These are phyloP conservation scores for Cotesia vestalis DNA, from an alignment of 1,140 invertebrate genomes.

Conservation along the genomic window DNA sequence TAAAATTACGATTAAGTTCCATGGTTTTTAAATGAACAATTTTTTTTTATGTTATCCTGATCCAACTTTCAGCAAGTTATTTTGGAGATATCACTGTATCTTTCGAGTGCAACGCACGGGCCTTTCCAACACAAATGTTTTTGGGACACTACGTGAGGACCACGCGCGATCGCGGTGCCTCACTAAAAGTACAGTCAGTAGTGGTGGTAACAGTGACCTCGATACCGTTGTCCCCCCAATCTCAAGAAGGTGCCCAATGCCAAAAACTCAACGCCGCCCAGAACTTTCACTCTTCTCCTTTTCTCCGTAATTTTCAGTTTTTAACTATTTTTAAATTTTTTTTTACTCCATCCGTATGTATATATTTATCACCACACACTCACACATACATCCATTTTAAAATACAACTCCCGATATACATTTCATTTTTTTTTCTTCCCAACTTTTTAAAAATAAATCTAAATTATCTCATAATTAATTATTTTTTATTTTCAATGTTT, in stretches of 20 bases:
- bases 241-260: slow-evolving; percentile 58
- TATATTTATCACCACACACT: background rate
- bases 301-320: slow-evolving; percentile 33
- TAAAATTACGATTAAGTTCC: no score
- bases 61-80: no score
- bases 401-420: no score
- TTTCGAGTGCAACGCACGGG: slow-evolving; percentile 5
- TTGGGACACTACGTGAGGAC: slow-evolving; percentile 53
- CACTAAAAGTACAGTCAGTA: slow-evolving; percentile 42
- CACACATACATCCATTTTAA: no score
- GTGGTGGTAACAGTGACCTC: slow-evolving; percentile 54
- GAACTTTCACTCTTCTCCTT: slow-evolving; percentile 62
- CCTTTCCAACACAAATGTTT: slow-evolving; percentile 41
- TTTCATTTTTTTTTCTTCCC: slow-evolving; percentile 9
- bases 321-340: slow-evolving; percentile 19
- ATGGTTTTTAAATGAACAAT: no score
- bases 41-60: no score
- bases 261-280: slow-evolving; percentile 51
- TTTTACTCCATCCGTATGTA: background rate
- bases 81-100: background rate
- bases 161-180: slow-evolving; percentile 48
- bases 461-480: background rate
- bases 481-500: slow-evolving; percentile 44
- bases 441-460: background rate
- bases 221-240: slow-evolving; percentile 54